These are phyloP conservation scores for Oenanthe oenanthe DNA, from an alignment of 2,113 vertebrate genomes.

Conservation along the genomic window DNA sequence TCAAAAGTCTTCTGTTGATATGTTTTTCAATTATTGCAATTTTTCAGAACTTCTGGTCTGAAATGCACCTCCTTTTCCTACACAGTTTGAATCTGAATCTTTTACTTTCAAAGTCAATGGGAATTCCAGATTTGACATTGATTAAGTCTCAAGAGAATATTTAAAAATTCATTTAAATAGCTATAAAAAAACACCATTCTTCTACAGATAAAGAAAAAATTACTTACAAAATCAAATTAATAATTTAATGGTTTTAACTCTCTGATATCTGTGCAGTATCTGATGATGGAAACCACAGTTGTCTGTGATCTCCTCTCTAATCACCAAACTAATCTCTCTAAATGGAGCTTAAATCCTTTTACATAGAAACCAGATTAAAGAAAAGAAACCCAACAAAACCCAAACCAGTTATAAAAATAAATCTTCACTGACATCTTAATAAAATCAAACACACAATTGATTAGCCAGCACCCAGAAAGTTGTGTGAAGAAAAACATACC, in stretches of 20 bases:
- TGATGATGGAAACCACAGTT: not conserved
- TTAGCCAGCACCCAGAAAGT: not conserved
- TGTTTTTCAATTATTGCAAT: not conserved
- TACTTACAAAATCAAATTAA: not conserved
- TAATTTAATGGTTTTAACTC: not conserved
- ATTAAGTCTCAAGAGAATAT: not conserved
- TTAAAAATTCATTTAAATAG: not conserved
- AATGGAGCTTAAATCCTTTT: not conserved
- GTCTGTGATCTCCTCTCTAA: not conserved
- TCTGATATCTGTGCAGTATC: not conserved
- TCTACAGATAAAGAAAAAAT: not conserved
- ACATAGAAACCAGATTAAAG: not conserved
- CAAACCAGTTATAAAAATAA: not conserved
- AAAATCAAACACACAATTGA: not conserved
- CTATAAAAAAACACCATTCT: not conserved
- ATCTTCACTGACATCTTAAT: not conserved
- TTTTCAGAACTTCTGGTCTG: not conserved
- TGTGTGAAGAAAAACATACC: not conserved
- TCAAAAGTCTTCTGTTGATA: not conserved
- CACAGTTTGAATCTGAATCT: not conserved
- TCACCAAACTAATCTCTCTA: not conserved
- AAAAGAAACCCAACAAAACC: fast-evolving
- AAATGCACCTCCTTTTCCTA: not conserved
- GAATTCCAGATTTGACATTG: not conserved
- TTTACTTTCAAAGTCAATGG: not conserved